phyloP scores from a whole-genome alignment of 1,140 invertebrate species.

The Magallana ariakensis region DNA sequence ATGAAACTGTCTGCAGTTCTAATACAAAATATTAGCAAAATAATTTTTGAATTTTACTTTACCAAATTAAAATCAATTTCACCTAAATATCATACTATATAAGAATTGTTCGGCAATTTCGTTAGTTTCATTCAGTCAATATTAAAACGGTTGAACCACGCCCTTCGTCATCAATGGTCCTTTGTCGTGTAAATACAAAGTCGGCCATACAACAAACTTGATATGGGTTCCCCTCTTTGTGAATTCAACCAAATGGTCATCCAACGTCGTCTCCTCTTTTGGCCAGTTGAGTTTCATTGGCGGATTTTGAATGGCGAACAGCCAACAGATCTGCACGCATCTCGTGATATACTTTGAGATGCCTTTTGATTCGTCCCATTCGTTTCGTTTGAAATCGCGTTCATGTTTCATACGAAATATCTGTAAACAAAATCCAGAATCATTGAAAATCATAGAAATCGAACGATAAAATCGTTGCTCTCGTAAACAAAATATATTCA shows the following conservation, averaged over 20 bases:
- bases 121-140: too few relatives aligned
- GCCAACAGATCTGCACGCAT: conserved; percentile 27
- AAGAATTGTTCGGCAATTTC: too few relatives aligned
- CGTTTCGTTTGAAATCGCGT: background rate
- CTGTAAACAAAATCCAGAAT: background rate
- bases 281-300: background rate
- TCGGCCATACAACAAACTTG: conserved; percentile 9
- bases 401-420: background rate
- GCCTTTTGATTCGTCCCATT: background rate
- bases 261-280: background rate
- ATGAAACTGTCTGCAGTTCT: too few relatives aligned
- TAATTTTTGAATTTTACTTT: too few relatives aligned
- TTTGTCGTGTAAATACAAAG: background rate
- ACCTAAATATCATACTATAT: too few relatives aligned
- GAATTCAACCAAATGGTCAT: background rate
- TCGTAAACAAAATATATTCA: too few relatives aligned
- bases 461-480: too few relatives aligned
- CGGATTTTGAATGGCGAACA: conserved; percentile 10
- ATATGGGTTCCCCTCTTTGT: background rate
- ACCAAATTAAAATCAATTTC: too few relatives aligned
- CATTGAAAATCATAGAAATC: background rate
- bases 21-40: too few relatives aligned
- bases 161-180: conserved; percentile 18
- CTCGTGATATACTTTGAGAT: background rate
- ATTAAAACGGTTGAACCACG: background rate